These are phyloP conservation scores for Brachypterus glaber DNA, from an alignment of 2,888 invertebrate genomes.

Conservation along the genomic window DNA sequence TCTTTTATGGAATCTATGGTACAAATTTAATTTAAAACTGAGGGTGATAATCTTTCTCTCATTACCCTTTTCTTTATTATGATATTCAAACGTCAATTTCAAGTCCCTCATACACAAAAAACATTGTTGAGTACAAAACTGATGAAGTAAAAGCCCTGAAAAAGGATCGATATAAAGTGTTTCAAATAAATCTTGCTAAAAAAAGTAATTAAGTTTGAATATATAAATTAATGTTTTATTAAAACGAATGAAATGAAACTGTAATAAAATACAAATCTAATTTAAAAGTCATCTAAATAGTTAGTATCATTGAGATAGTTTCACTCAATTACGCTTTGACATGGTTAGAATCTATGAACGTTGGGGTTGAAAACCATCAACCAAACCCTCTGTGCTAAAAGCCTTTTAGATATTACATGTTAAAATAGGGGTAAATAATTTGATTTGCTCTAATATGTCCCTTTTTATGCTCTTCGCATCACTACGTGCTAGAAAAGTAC, in stretches of 20 bases:
- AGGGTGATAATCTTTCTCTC: no score
- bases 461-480: no score
- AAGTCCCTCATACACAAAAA: no score
- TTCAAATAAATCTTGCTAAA: neutral
- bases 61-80: no score
- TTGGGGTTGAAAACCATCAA: conserved; percentile 32
- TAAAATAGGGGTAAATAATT: conserved; percentile 44
- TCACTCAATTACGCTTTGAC: conserved; percentile 31
- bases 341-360: conserved; percentile 27
- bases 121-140: no score
- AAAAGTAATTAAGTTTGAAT: neutral
- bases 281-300: conserved; percentile 31
- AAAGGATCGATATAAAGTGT: no score
- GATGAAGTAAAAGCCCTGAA: no score
- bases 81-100: no score
- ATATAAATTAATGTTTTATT: neutral
- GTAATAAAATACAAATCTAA: conserved; percentile 17
- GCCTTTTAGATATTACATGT: conserved; percentile 44
- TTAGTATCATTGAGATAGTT: conserved; percentile 30
- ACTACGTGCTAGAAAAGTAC: no score
- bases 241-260: no score
- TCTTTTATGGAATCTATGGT: no score
- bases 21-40: no score
- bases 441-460: conserved; percentile 41
- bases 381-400: conserved; percentile 41